phyloP scores from a whole-genome alignment of 1,140 invertebrate species.

The Lepidotrigona ventralis region DNA sequence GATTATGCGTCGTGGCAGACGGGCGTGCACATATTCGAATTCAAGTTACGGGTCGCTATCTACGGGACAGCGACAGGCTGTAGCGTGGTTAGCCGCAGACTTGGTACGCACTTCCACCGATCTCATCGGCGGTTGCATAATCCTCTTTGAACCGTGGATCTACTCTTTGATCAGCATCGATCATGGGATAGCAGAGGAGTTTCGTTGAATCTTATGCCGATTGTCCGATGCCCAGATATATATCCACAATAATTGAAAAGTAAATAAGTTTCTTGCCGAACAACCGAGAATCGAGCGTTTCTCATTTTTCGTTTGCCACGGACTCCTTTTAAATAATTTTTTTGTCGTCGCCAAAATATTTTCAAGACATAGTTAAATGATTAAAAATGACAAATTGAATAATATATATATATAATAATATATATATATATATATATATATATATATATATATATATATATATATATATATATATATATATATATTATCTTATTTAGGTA shows the following conservation, averaged over 20 bases:
- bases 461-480: too few relatives aligned
- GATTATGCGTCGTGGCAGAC: slow-evolving; percentile 43
- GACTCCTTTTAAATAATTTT: too few relatives aligned
- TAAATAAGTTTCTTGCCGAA: background rate
- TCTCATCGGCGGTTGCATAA: slow-evolving; percentile 64
- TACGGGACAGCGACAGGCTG: slow-evolving; percentile 54
- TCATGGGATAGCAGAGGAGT: slow-evolving; percentile 12
- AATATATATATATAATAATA: too few relatives aligned
- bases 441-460: too few relatives aligned
- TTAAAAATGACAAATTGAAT: too few relatives aligned
- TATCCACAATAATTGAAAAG: too few relatives aligned
- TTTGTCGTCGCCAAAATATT: too few relatives aligned
- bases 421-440: too few relatives aligned
- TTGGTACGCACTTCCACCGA: slow-evolving; percentile 61
- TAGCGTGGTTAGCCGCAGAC: slow-evolving; percentile 69
- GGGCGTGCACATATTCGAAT: slow-evolving; percentile 51
- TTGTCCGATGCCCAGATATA: background rate
- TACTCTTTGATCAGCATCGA: slow-evolving; percentile 29
- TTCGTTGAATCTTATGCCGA: slow-evolving; percentile 12
- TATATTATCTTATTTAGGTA: too few relatives aligned
- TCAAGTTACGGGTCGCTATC: slow-evolving; percentile 59
- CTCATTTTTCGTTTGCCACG: too few relatives aligned
- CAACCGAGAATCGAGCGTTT: background rate
- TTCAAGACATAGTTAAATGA: too few relatives aligned
- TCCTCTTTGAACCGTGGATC: slow-evolving; percentile 46